Evolutionary conservation across 2,113 vertebrate species (phyloP).

Genomic region (Struthio camelus): DNA sequence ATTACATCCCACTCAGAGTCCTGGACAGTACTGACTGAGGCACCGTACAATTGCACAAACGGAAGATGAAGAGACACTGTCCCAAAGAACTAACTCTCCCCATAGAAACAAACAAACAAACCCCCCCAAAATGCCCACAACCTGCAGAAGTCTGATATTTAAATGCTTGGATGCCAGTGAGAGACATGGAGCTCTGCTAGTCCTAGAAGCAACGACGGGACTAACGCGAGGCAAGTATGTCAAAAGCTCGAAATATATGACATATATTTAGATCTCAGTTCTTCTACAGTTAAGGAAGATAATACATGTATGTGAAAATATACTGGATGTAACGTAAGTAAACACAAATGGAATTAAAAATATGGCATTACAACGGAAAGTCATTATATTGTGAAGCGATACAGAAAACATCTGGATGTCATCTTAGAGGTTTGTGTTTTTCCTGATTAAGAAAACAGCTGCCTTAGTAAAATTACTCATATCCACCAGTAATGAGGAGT

Average conservation of each 20-base stretch:
- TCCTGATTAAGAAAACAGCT: slow-evolving; percentile 65
- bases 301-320: not conserved
- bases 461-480: slow-evolving; percentile 60
- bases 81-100: not conserved
- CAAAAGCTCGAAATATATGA: not conserved
- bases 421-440: not conserved
- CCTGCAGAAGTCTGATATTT: not conserved
- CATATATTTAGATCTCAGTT: rapidly evolving
- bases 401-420: slow-evolving; percentile 54
- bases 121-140: not conserved
- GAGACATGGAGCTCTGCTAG: not conserved
- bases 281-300: not conserved
- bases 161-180: not conserved
- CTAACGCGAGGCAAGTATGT: not conserved
- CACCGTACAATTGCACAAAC: not conserved
- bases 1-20: not conserved
- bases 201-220: not conserved
- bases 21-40: not conserved
- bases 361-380: not conserved
- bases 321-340: not conserved
- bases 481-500: slow-evolving; percentile 54
- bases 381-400: not conserved
- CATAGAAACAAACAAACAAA: too few relatives aligned
- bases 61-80: not conserved
- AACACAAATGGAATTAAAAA: not conserved